Evolutionary conservation across 2,888 invertebrate genomes (phyloP).

Genomic region (Coleophora deauratella): DNA sequence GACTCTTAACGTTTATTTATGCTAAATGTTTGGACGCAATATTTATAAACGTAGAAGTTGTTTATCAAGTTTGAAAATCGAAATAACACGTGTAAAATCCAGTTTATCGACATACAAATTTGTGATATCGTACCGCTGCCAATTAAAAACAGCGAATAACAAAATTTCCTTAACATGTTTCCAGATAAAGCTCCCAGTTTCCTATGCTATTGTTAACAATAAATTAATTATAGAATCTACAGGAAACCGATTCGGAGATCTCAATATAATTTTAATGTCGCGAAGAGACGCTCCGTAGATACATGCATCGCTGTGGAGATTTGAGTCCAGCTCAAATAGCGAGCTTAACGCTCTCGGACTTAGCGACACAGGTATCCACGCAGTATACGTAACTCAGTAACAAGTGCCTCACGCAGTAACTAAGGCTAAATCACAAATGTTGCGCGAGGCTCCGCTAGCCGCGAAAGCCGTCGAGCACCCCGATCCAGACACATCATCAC

Average conservation of each 20-base stretch:
- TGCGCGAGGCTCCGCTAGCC: constrained; percentile 48
- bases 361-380: constrained; percentile 34
- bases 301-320: constrained; percentile 63
- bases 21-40: no score
- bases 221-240: constrained; percentile 72
- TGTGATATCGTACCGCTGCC: no score
- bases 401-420: constrained; percentile 64
- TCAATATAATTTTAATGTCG: constrained; percentile 48
- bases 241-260: constrained; percentile 74
- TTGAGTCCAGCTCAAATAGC: constrained; percentile 72
- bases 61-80: no score
- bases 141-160: constrained; percentile 44
- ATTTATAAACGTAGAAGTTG: no score
- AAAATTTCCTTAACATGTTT: constrained; percentile 26
- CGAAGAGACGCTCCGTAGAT: constrained; percentile 60
- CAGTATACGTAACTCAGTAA: constrained; percentile 39
- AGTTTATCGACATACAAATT: no score
- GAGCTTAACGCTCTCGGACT: constrained; percentile 43
- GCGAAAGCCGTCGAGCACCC: constrained; percentile 46
- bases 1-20: no score
- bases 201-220: constrained; percentile 70
- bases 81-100: not conserved
- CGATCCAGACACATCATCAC: constrained; percentile 53
- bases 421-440: constrained; percentile 72
- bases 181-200: constrained; percentile 69